Base-by-base conservation (phyloP, 1,140 invertebrate genomes). In the Centruroides vittatus region DNA sequence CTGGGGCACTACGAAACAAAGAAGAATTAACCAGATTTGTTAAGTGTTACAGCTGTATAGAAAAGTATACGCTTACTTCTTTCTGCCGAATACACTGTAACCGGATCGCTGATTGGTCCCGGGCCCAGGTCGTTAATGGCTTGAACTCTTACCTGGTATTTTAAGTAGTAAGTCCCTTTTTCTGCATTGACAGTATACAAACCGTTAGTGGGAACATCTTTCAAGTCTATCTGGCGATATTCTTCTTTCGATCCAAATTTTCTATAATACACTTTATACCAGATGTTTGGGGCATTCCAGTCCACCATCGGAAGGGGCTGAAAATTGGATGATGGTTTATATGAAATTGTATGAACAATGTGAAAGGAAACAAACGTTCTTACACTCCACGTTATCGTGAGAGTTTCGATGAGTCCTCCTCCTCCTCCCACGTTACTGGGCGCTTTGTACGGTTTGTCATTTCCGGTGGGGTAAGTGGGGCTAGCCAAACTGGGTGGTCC, bases 321-420 rank as follows among this genome's bases (percentile, higher is more conserved):
- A 8, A 70, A 70, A 61, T 41, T 41, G 8, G 0, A 41, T 41
- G 5, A 41, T 0, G 0, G 23, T 23, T 23, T 51, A 51, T 51
- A 12, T 51, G 49, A 12, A 12, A 51, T 51, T 51, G 34, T 34
- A 51, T 12, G 12, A 51, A 34, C 34, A 51, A 51, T 51, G 49
- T 51, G 12, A 51, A 12, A 51, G 12, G 49, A 51, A n/a, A 51
- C 12, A n/a, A 12, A 51, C 47, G 23, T 23, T 69, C 71, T 73
- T 72, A 80, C 79, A 59, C 84, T 78, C 94, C 94, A 98, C 4
- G 82, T 87, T 23, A 98, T 92, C 5, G 88, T 89, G 0, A 98
- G 80, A 71, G 94, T 89, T 0, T 93, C 92, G 62, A 90, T 89
- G 75, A 93, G 96, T 13, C 94, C 93, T 12, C 93, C 93, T 4